Conservation (phyloP, 1,140 invertebrate species). For the Stenopsyche tienmushanensis region DNA sequence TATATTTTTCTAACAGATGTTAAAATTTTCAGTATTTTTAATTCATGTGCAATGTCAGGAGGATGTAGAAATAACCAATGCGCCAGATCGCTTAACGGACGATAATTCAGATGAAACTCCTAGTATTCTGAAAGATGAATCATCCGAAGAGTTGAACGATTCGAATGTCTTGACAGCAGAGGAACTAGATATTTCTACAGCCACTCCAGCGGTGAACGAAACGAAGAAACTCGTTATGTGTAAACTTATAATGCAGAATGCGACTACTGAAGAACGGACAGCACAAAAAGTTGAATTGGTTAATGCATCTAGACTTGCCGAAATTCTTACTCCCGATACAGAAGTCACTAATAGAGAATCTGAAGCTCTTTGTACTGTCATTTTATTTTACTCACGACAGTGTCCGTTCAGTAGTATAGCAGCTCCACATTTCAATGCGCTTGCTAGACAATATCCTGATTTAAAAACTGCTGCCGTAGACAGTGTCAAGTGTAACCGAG, state of each 20-base stretch:
- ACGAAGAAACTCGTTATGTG: conserved; percentile 53
- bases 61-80: too few species aligned
- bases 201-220: conserved; percentile 46
- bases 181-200: conserved; percentile 46
- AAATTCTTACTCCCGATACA: conserved; percentile 47
- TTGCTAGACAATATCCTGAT: conserved; percentile 80
- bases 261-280: conserved; percentile 43
- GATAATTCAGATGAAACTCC: too few species aligned
- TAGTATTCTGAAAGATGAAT: too few species aligned
- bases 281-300: conserved; percentile 51
- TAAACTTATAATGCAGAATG: conserved; percentile 47
- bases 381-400: conserved; percentile 87
- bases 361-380: conserved; percentile 68
- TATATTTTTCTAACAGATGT: too few species aligned
- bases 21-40: too few species aligned
- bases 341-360: conserved; percentile 50
- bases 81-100: too few species aligned
- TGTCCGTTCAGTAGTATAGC: conserved; percentile 89
- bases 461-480: conserved; percentile 89
- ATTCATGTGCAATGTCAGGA: too few species aligned
- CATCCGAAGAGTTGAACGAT: too few species aligned
- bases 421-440: conserved; percentile 86
- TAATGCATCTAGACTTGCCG: conserved; percentile 49
- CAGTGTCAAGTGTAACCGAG: conserved; percentile 79
- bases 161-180: too few species aligned